Evolutionary conservation across 2,888 invertebrate genomes (phyloP), one percentile per base, ranked within the genome.

Genomic region (Fragum whitleyi): DNA sequence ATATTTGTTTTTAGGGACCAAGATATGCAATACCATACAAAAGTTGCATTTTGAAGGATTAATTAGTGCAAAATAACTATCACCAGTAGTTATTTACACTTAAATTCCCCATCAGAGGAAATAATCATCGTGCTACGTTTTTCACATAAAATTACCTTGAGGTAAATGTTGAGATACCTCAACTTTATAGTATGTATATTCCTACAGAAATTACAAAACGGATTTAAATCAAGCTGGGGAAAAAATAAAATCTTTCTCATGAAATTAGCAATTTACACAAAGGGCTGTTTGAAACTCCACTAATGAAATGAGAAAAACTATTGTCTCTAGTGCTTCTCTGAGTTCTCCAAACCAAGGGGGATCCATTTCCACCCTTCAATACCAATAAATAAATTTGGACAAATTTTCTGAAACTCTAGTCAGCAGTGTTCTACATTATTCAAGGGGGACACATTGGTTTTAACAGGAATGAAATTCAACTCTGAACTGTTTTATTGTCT

Each of bases 361-460:
- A 61, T 61, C 32, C 61, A 61, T 61, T 61, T 61, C 61, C 19
- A 61, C 32, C 61, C 61, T 61, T 61, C 61, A 61, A 61, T 61
- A 61, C 36, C 61, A 61, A 61, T 61, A 61, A 61, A 61, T 61
- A 61, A 61, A 32, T 61, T 61, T 61, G 14, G n/a, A 32, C 61
- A 61, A 61, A 57, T 61, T 61, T 61, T 32, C 26, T 14, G 61
- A 61, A 61, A 61, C 61, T 61, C 61, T 61, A 32, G 26, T 61
- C 61, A 61, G 61, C 61, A 61, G 61, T 32, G 32, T 32, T 61
- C 28, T 61, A 61, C 61, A 61, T 61, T 29, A 61, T 61, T 61
- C 61, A 61, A 61, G 11, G 61, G 61, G 61, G 61, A 61, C 61
- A 61, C 61, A 61, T 61, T 61, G 61, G 61, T 61, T 61, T 61